Evolutionary conservation across 2,113 vertebrate species (phyloP), one percentile per base, ranked within the genome.

Genomic region (Aramus guarauna): DNA sequence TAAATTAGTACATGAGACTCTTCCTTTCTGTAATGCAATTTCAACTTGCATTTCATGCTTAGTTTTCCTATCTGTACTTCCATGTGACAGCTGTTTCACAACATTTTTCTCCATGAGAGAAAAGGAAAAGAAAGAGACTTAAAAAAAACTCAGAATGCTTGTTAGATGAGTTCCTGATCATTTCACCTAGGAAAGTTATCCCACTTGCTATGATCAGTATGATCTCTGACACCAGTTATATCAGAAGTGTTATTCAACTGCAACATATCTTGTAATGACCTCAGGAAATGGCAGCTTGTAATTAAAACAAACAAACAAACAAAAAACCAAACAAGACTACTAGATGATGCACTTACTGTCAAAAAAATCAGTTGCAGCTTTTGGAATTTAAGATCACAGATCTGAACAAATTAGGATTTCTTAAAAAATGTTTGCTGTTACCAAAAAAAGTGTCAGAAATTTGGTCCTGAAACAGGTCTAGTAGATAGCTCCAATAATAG

Each of bases 1-100:
- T 95, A 96, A 96, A 96, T 95, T 95, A 96, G 74, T 95, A 88
- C 80, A 91, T 20, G 77, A 83, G 32, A n/a, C 52, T 87, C 73
- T 95, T 92, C 74, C 88, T 75, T 94, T 92, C 73, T 82, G 56
- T 79, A 94, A 79, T 75, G 63, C 29, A 91, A 73, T 96, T 97
- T 93, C 94, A 88, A 27, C 93, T 91, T 92, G 41, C 39, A 81
- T 91, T 94, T 96, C 77, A 91, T 92, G 88, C 73, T 85, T 94
- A 92, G 53, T 43, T 96, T 91, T 97, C 36, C 43, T 89, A 26
- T 84, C 66, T 81, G 12, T 82, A 50, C 17, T 89, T 84, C 36
- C 32, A 69, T 0, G 0, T 87, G 80, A 59, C 52, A 48, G 48
- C 15, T 81, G 30, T 64, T 92, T n/a, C n/a, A 48, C 18, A 82